Percentiles rank a stretch among this genome's conserved stretches.
Evolutionary conservation across 1,140 invertebrate genomes (phyloP).

Genomic region (Sitobion miscanthi): DNA sequence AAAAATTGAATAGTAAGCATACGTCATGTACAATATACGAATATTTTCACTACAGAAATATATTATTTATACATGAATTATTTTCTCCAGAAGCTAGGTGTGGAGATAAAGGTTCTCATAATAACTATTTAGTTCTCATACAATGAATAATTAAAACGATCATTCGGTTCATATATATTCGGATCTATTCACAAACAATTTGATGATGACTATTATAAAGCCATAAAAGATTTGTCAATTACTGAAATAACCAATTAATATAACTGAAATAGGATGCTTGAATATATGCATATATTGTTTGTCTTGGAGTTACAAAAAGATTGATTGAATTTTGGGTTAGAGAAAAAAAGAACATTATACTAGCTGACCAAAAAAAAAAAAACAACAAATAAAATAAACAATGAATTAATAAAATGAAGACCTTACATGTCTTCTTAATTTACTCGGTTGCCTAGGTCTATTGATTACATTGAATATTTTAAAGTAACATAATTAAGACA

Average conservation of each 20-base stretch:
- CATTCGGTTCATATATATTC: too few species aligned
- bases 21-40: too few species aligned
- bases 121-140: too few species aligned
- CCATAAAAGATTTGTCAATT: background rate
- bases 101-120: too few species aligned
- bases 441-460: background rate
- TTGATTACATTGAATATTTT: background rate
- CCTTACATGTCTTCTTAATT: background rate
- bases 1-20: too few species aligned
- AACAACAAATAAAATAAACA: background rate
- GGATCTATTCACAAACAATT: background rate
- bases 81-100: too few species aligned
- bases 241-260: background rate
- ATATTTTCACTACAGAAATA: too few species aligned
- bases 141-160: too few species aligned
- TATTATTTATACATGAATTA: too few species aligned
- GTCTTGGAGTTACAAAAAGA: background rate
- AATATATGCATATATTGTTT: background rate
- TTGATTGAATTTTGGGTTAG: slow-evolving; percentile 2
- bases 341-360: background rate
- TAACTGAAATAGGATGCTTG: background rate
- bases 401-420: background rate
- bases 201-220: background rate
- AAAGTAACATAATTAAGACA: background rate
- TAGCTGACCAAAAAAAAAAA: background rate